Evolutionary conservation across 1,140 invertebrate genomes (phyloP).

Genomic region (Sycobia sp.): DNA sequence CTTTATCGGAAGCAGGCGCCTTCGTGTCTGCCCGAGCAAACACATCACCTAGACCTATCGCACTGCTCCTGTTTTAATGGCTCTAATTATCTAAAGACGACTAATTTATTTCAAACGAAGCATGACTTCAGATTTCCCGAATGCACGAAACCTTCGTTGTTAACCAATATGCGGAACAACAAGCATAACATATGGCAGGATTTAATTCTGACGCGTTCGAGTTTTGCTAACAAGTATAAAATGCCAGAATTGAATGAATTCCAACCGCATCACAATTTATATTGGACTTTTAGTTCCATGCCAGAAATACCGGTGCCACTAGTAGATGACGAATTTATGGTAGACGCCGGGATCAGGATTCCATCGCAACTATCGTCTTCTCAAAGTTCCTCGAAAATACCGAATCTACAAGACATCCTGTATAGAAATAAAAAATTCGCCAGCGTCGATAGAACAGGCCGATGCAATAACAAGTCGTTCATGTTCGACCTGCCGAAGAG

Average conservation of each 20-base stretch:
- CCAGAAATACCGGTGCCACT: conserved; percentile 52
- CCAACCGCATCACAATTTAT: conserved; percentile 51
- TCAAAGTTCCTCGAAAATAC: conserved; percentile 49
- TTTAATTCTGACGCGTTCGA: conserved; percentile 45
- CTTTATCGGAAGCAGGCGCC: conserved; percentile 25
- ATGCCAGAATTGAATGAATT: conserved; percentile 36
- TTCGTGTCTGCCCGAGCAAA: background rate
- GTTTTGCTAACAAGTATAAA: conserved; percentile 39
- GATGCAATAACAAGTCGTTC: conserved; percentile 26
- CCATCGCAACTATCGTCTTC: conserved; percentile 47
- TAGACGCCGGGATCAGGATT: conserved; percentile 63
- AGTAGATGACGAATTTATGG: conserved; percentile 61
- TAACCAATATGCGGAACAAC: conserved; percentile 39
- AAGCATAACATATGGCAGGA: conserved; percentile 46
- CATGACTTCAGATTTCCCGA: conserved; percentile 27
- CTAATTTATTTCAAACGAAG: conserved; percentile 12
- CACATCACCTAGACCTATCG: conserved; percentile 11
- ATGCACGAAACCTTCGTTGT: conserved; percentile 29
- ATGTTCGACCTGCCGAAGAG: conserved; percentile 21
- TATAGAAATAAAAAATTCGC: conserved; percentile 45
- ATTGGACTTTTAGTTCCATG: conserved; percentile 59
- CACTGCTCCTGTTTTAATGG: conserved; percentile 22
- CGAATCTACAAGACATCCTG: conserved; percentile 51
- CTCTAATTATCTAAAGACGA: conserved; percentile 9
- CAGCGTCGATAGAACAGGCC: conserved; percentile 11